Evolutionary conservation across 2,113 vertebrate species (phyloP), one percentile per base, ranked within the genome.

Genomic region (Motacilla alba): DNA sequence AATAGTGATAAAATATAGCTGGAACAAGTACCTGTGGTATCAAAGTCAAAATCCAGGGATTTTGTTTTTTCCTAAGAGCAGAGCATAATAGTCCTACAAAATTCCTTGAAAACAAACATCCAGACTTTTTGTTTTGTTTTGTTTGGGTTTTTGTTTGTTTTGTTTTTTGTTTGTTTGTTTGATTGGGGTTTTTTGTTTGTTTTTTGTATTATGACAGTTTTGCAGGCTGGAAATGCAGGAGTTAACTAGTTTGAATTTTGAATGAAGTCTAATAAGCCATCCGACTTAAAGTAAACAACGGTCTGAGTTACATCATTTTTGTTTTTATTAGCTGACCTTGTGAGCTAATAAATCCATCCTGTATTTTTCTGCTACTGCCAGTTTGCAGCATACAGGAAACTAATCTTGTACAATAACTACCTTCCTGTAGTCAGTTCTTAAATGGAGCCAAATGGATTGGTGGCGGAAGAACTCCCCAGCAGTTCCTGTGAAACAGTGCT

Each of bases 371-470:
- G 95, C 96, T 96, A 91, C 98, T 97, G 98, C 97, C 98, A 98
- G 98, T 98, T 98, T 97, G 80, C 87, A 97, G 97, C 95, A 97
- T 92, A 97, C 97, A 98, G 99, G 98, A 99, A 99, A 97, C 98
- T 97, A 98, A 98, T 98, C 96, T 97, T 92, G 97, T 98, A 98
- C 98, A 98, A 99, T 97, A 96, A 98, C 98, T 98, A 96, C 98
- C 99, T 98, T 98, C 98, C 98, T 98, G 98, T 98, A 97, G 98
- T 98, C 96, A 85, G 95, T 92, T 96, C 96, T 95, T 97, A 98
- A 98, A 98, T 96, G 95, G 97, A 98, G 97, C 97, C 98, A 98
- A 98, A 98, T 98, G 97, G 98, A 98, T 97, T 87, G 96, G 96
- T 97, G 97, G 97, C 95, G 93, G 97, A 98, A 97, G 93, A 72